phyloP scores from a whole-genome alignment of 2,888 invertebrate genomes.

The Xestia sexstrigata region DNA sequence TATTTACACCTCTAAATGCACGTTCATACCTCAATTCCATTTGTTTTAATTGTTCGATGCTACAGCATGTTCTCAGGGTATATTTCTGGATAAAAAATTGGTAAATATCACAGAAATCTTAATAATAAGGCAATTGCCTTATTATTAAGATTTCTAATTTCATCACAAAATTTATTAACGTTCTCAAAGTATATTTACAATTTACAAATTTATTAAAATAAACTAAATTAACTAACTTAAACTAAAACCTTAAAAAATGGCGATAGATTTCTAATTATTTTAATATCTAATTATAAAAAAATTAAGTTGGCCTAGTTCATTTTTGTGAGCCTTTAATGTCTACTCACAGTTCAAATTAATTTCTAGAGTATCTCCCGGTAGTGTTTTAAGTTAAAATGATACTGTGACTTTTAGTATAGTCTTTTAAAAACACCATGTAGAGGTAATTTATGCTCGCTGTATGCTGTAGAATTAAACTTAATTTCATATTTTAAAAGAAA shows the following conservation, averaged over 20 bases:
- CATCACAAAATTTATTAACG: too few species aligned
- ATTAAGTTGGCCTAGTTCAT: neutral
- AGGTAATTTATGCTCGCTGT: neutral
- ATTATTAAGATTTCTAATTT: too few species aligned
- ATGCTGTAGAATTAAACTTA: constrained; percentile 28
- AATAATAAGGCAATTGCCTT: too few species aligned
- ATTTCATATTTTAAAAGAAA: constrained; percentile 13
- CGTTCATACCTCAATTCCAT: neutral
- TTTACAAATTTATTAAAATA: too few species aligned
- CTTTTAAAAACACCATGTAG: constrained; percentile 17
- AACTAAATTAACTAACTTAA: too few species aligned
- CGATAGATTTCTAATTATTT: too few species aligned
- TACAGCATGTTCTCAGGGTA: constrained; percentile 33
- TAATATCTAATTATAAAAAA: neutral
- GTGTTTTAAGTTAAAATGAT: neutral
- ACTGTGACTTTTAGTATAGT: neutral
- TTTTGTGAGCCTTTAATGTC: neutral
- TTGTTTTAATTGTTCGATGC: constrained; percentile 22
- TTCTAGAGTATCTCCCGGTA: neutral
- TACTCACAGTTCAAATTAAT: neutral
- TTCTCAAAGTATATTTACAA: too few species aligned
- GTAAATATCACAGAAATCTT: too few species aligned
- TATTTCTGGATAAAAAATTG: neutral
- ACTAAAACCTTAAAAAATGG: too few species aligned
- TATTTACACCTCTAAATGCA: constrained; percentile 36